Evolutionary conservation across 2,888 invertebrate genomes (phyloP).

Genomic region (Philonicus albiceps): DNA sequence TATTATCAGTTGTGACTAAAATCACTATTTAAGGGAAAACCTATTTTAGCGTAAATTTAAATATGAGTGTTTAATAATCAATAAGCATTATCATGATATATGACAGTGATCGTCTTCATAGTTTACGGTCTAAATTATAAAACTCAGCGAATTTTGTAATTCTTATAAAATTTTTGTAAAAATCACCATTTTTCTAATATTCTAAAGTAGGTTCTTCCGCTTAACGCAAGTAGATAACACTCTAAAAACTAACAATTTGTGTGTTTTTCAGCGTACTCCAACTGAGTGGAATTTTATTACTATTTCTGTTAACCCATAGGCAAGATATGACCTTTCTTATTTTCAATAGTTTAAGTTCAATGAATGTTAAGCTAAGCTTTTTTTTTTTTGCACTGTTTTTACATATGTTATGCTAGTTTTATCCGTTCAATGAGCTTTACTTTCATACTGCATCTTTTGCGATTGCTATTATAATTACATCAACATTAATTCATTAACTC

Average conservation of each 20-base stretch:
- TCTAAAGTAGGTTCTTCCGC: not conserved
- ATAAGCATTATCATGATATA: too few species aligned
- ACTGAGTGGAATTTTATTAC: not conserved
- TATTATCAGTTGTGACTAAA: not conserved
- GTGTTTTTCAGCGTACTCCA: not conserved
- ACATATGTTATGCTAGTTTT: not conserved
- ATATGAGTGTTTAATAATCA: too few species aligned
- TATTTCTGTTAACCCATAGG: not conserved
- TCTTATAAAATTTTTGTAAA: not conserved
- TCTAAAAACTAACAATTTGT: not conserved
- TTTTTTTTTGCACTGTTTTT: not conserved
- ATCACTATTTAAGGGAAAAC: not conserved
- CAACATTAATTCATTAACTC: not conserved
- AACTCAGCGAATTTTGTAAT: too few species aligned
- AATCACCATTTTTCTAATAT: not conserved
- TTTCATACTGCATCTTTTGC: not conserved
- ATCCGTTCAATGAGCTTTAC: not conserved
- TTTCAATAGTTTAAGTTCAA: not conserved
- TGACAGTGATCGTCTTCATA: too few species aligned
- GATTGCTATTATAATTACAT: not conserved
- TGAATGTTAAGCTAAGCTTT: not conserved
- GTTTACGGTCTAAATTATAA: too few species aligned
- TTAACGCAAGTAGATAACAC: not conserved
- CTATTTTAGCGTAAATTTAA: not conserved
- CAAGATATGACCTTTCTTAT: not conserved